Evolutionary conservation across 2,113 vertebrate genomes (phyloP).

Genomic region (Thymallus thymallus): DNA sequence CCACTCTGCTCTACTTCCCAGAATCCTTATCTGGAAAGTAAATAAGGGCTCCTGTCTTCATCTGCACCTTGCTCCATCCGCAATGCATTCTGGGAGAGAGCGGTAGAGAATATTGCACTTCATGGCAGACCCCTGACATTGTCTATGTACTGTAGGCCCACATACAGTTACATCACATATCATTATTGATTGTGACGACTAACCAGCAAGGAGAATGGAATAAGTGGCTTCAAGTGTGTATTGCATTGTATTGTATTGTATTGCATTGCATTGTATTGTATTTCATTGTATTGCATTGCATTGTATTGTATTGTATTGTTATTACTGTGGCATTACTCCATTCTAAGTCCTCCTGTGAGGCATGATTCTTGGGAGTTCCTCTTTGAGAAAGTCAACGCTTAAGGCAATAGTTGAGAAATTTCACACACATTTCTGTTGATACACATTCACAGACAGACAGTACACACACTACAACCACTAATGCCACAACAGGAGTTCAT

Average conservation of each 20-base stretch:
- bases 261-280: no score
- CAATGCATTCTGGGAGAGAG: constrained; percentile 30
- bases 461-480: neutral
- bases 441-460: constrained; percentile 9
- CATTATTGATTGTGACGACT: no score
- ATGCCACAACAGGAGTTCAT: neutral
- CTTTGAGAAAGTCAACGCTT: neutral
- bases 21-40: constrained; percentile 62
- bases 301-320: no score
- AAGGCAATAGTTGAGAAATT: constrained; percentile 4
- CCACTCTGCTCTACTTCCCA: constrained; percentile 18
- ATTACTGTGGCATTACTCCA: neutral
- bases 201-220: neutral
- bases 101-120: no score
- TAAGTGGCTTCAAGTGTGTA: neutral
- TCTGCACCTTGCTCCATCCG: constrained; percentile 37
- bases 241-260: no score
- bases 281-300: no score
- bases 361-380: neutral
- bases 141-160: no score
- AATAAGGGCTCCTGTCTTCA: constrained; percentile 56
- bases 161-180: no score
- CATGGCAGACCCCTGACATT: no score
- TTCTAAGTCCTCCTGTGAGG: neutral
- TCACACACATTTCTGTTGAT: constrained; percentile 8